Evolutionary conservation across 1,140 invertebrate genomes (phyloP).

Genomic region (Theocolax elegans): DNA sequence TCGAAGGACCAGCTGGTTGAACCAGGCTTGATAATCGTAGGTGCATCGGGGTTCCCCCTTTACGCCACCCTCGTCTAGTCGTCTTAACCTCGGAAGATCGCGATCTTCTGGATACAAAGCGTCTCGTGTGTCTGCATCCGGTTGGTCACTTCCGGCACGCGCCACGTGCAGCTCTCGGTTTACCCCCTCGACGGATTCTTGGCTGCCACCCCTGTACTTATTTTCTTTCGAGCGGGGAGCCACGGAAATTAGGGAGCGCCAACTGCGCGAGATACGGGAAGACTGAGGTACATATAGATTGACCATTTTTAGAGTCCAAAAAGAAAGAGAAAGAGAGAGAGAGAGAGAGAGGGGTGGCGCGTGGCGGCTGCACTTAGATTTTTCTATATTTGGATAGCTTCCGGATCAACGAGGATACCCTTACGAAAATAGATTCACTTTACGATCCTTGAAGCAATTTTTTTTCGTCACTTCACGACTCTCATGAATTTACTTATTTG

Average conservation of each 20-base stretch:
- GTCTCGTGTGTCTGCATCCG: constrained; percentile 66
- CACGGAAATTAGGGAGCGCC: constrained; percentile 1
- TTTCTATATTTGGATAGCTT: constrained; percentile 23
- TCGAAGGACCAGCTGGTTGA: no score
- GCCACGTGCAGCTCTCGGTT: constrained; percentile 47
- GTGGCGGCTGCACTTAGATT: background rate
- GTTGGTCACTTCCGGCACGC: constrained; percentile 68
- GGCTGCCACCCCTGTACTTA: background rate
- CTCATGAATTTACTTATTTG: no score
- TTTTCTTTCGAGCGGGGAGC: constrained; percentile 9
- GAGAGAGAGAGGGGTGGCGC: background rate
- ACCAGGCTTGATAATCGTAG: constrained; percentile 26
- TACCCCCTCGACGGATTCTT: constrained; percentile 25
- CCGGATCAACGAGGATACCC: background rate
- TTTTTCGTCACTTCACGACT: background rate
- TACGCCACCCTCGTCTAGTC: constrained; percentile 4
- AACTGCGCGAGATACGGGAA: background rate
- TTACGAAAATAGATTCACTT: constrained; percentile 32
- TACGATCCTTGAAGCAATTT: background rate
- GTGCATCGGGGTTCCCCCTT: constrained; percentile 25
- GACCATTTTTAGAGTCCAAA: background rate
- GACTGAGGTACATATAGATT: background rate
- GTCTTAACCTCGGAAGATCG: constrained; percentile 53
- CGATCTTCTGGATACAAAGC: constrained; percentile 48
- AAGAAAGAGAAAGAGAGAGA: background rate